Base-by-base conservation (phyloP, 2,797 vertebrate genomes). In the Gymnothorax javanicus region DNA sequence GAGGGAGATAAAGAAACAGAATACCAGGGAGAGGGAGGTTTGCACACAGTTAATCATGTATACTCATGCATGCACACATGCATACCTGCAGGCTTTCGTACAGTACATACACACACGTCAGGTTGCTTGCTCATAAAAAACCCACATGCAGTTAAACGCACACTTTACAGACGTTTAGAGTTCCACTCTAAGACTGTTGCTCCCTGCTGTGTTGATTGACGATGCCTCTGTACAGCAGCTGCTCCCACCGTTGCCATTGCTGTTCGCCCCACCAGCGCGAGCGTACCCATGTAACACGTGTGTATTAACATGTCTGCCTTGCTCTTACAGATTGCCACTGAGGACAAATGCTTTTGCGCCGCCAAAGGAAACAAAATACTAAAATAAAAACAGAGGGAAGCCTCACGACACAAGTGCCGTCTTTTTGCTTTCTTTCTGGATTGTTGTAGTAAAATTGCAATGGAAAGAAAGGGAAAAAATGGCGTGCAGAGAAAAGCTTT, bases 271-370 rank as follows among this genome's bases (percentile, higher is more conserved):
- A n/a, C 86, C 69, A 59, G 84, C 92, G 86, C 89, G n/a, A 57
- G 71, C 84, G 79, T 94, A 90, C 93, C 91, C 94, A 85, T 93
- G 90, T 94, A 92, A 94, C 92, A 60, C 95, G 94, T 95, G 90
- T 96, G 92, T 95, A 92, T 97, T 99, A 99, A 99, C 97, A 94
- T 96, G 96, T 99, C 96, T 99, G 98, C 98, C 96, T 99, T 99
- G 98, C 98, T 97, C 96, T 97, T 98, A 96, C 98, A 99, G 98
- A 99, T 98, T 96, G 91, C 95, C 94, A 91, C 92, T 90, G 94
- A 94, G 90, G 95, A 94, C 87, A 94, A 90, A 89, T 90, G 87
- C 93, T 95, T 92, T 92, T 43, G 33, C 89, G 90, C 92, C 95
- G 84, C 92, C 59, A 89, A 95, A 87, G 95, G 94, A 92, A 94